phyloP scores from a whole-genome alignment of 23 tunicate species.

The Ciona savignyi region DNA sequence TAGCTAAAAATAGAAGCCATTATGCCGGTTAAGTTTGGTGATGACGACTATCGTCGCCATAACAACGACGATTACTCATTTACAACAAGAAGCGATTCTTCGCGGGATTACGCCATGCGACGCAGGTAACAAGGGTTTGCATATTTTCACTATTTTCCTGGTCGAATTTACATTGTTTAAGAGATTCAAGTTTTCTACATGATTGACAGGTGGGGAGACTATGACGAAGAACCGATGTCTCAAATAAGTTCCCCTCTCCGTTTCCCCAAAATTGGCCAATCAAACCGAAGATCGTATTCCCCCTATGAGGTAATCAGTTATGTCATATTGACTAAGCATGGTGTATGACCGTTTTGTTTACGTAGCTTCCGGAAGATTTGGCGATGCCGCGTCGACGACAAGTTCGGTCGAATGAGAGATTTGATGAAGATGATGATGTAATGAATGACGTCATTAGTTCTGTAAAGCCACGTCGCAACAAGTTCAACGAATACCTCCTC shows the following conservation, averaged over 20 bases:
- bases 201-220: slow-evolving; percentile 49
- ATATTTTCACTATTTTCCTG: too few species aligned
- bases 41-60: slow-evolving; percentile 30
- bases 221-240: slow-evolving; percentile 66
- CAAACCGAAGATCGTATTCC: slow-evolving; percentile 20
- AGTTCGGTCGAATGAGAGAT: neutral
- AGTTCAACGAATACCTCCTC: neutral
- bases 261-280: slow-evolving; percentile 26
- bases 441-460: slow-evolving; percentile 8
- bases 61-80: slow-evolving; percentile 59
- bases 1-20: too few species aligned
- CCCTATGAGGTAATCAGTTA: slow-evolving; percentile 41
- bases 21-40: slow-evolving; percentile 28
- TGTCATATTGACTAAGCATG: too few species aligned
- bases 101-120: slow-evolving; percentile 65
- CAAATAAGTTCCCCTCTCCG: slow-evolving; percentile 75
- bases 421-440: slow-evolving; percentile 20
- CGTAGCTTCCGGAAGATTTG: neutral
- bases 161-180: too few species aligned
- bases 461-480: slow-evolving; percentile 1
- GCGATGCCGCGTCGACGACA: neutral
- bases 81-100: slow-evolving; percentile 26
- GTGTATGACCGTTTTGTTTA: too few species aligned
- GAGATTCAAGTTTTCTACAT: neutral
- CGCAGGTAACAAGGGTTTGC: slow-evolving; percentile 75